phyloP scores from a whole-genome alignment of 2,888 invertebrate genomes.

The Chymomyza caudatula region DNA sequence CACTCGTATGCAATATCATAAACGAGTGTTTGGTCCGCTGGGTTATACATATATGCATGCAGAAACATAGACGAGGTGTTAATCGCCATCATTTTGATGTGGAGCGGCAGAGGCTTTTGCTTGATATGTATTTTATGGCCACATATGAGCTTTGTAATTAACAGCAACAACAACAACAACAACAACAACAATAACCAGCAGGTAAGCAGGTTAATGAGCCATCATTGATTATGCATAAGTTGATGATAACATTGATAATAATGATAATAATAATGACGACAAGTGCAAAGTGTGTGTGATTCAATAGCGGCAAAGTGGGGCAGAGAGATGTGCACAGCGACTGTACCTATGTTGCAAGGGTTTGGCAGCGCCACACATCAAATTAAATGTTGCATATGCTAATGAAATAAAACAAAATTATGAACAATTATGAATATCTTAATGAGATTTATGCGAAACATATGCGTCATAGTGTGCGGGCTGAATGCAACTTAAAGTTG shows the following conservation, averaged over 20 bases:
- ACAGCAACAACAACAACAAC: conserved; percentile 32
- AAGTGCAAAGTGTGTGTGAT: neutral
- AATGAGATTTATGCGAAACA: conserved; percentile 46
- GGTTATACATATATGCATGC: neutral
- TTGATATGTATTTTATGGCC: conserved; percentile 63
- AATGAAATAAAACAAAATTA: conserved; percentile 68
- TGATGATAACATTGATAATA: neutral
- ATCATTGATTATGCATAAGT: conserved; percentile 67
- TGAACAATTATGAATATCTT: conserved; percentile 68
- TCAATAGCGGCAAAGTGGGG: neutral
- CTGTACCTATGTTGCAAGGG: neutral
- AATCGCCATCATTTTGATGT: conserved; percentile 66
- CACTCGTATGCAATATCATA: no score
- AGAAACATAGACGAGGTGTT: conserved; percentile 43
- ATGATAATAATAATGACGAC: neutral
- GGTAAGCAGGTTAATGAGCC: conserved; percentile 62
- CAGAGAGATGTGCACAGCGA: neutral
- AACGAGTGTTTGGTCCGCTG: no score
- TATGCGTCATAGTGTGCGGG: neutral
- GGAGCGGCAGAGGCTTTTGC: conserved; percentile 36
- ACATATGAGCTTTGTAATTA: conserved; percentile 61
- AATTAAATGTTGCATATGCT: conserved; percentile 68
- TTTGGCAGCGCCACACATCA: conserved; percentile 59
- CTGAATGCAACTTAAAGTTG: neutral
- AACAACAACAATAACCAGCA: conserved; percentile 22